Evolutionary conservation across 2,888 invertebrate species (phyloP), one percentile per base, ranked within the genome.

Genomic region (Drosophila buzzatii): DNA sequence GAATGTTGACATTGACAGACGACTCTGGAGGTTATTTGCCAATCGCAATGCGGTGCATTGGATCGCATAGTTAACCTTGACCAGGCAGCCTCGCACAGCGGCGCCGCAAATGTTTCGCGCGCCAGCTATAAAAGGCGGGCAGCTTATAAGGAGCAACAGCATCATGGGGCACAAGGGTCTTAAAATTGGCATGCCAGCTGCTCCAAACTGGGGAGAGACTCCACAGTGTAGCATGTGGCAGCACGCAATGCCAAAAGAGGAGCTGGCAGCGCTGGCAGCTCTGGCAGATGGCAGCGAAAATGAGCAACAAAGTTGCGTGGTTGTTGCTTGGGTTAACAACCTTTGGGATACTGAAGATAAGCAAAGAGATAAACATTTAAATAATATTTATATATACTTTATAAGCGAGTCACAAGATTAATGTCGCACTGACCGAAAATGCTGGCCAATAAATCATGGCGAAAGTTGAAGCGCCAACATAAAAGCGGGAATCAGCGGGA

Each of bases 391-490:
- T 62, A 72, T 74, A 39, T 59, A 74, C 55, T 70, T 74, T 58
- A 53, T 39, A 62, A 67, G 53, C 59, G 76, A 56, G 49, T 44
- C 61, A 10, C 61, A 84, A 85, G 82, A 88, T 88, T 83, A 88
- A 83, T 88, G 81, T 67, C 81, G 53, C 70, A 85, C 56, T 73
- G 55, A 39, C 73, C 82, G 76, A 79, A 73, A 76, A 74, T 79
- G 88, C 83, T 85, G 83, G 70, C 81, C 81, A 85, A 85, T 85
- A 88, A 88, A 89, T 89, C 88, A 89, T 77, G 81, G 90, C 90
- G 85, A 85, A 85, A 85, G 85, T 82, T 78, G 56, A 41, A 49
- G 57, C 62, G 53, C 59, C 53, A 56, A 59, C n/a, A 37, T 39
- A 41, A 56, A 56, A 49, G 23, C 16, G 37, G 58, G 42, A 47